Evolutionary conservation across 1,140 invertebrate genomes (phyloP).

Genomic region (Drosophila pruinosa): DNA sequence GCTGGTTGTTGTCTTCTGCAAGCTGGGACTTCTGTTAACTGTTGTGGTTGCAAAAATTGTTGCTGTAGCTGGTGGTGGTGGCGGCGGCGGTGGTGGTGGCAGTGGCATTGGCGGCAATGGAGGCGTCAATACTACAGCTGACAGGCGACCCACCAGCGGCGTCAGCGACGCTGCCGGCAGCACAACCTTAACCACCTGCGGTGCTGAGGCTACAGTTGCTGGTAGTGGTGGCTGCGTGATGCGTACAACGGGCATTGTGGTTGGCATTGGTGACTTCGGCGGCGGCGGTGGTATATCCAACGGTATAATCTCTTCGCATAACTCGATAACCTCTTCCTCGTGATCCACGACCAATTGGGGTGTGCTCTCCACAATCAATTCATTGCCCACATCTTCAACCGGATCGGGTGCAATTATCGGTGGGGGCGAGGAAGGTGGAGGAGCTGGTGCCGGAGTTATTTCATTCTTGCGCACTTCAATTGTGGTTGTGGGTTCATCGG

Average conservation of each 20-base stretch:
- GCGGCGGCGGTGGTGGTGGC: slow-evolving; percentile 59
- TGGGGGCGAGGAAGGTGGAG: not conserved
- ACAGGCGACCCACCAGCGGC: slow-evolving; percentile 45
- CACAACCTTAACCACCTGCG: slow-evolving; percentile 61
- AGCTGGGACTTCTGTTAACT: not conserved
- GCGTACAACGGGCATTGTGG: slow-evolving; percentile 13
- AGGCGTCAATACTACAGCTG: slow-evolving; percentile 46
- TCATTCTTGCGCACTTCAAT: slow-evolving; percentile 43
- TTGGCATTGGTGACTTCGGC: not conserved
- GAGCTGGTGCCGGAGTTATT: not conserved
- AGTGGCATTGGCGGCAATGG: slow-evolving; percentile 67
- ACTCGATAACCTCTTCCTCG: slow-evolving; percentile 69
- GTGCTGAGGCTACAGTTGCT: not conserved
- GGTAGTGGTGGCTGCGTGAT: slow-evolving; percentile 15
- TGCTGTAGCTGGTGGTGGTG: slow-evolving; percentile 5
- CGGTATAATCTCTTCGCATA: slow-evolving; percentile 60
- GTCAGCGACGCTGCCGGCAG: slow-evolving; percentile 47
- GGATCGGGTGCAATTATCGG: slow-evolving; percentile 23
- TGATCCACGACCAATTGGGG: slow-evolving; percentile 72
- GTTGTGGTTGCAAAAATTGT: not conserved
- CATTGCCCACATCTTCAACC: slow-evolving; percentile 56
- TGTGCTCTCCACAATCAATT: slow-evolving; percentile 63
- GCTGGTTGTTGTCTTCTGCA: slow-evolving; percentile 1
- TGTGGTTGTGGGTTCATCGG: slow-evolving; percentile 54
- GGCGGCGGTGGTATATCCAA: slow-evolving; percentile 32